phyloP scores from a whole-genome alignment of 2,888 invertebrate species.

The Omphaloscelis lunosa region DNA sequence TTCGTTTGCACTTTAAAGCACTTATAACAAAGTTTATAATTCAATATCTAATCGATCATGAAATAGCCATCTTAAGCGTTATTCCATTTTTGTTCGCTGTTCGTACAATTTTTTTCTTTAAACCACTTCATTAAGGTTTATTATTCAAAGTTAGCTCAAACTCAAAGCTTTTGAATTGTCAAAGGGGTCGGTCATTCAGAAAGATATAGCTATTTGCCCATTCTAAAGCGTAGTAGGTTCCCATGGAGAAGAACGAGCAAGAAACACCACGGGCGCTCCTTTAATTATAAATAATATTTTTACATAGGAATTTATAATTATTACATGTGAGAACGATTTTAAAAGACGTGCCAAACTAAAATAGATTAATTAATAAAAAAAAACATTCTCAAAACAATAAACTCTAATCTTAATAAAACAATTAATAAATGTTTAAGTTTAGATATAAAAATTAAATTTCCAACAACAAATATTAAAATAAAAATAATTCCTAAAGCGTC shows the following conservation, averaged over 20 bases:
- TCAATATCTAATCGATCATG: background rate
- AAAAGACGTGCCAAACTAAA: conserved; percentile 72
- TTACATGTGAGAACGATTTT: too few relatives aligned
- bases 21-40: background rate
- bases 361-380: conserved; percentile 86
- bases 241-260: too few relatives aligned
- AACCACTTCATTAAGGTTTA: background rate
- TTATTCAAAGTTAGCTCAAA: background rate
- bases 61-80: background rate
- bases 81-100: background rate
- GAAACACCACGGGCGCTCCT: too few relatives aligned
- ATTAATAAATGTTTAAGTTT: conserved; percentile 91
- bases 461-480: conserved; percentile 88
- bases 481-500: conserved; percentile 81
- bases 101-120: background rate
- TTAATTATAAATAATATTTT: too few relatives aligned
- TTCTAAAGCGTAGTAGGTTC: too few relatives aligned
- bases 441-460: conserved; percentile 89
- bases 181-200: too few relatives aligned
- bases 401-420: conserved; percentile 91
- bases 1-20: background rate
- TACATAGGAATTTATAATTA: too few relatives aligned
- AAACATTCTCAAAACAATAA: conserved; percentile 91
- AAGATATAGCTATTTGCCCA: too few relatives aligned
- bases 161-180: too few relatives aligned